These are phyloP conservation scores for Temnothorax ravouxi DNA, from an alignment of 2,888 invertebrate genomes.

Conservation along the genomic window DNA sequence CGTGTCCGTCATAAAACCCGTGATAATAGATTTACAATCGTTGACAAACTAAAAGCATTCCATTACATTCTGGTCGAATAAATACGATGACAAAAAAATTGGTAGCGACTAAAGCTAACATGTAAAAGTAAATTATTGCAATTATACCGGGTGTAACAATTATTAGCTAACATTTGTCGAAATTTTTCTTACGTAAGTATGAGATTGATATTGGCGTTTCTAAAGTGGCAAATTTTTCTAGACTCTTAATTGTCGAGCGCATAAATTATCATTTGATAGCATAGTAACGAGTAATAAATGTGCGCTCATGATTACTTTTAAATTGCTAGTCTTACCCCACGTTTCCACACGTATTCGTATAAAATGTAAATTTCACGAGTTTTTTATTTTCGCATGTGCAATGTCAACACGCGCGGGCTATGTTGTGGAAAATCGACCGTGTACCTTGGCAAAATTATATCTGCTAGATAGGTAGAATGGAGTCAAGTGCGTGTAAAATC, in stretches of 20 bases:
- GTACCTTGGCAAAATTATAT: slow-evolving; percentile 71
- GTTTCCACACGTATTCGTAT: neutral
- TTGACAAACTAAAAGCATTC: slow-evolving; percentile 79
- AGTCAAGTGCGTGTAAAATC: slow-evolving; percentile 89
- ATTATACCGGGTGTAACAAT: too few relatives aligned
- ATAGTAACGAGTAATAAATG: neutral
- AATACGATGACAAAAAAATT: slow-evolving; percentile 71
- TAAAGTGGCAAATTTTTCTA: neutral
- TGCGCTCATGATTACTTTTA: neutral
- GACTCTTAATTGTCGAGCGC: neutral
- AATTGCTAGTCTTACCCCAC: neutral
- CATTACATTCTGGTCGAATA: slow-evolving; percentile 77
- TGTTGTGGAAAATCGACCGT: slow-evolving; percentile 70
- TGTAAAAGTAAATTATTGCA: slow-evolving; percentile 64
- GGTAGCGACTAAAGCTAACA: slow-evolving; percentile 78
- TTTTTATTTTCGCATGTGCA: slow-evolving; percentile 31
- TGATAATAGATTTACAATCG: slow-evolving; percentile 82
- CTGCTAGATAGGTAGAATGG: slow-evolving; percentile 83
- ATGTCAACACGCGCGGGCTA: slow-evolving; percentile 50
- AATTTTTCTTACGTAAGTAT: neutral
- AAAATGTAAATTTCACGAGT: slow-evolving; percentile 17
- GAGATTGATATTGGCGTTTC: neutral
- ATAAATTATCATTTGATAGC: neutral
- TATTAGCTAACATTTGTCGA: neutral
- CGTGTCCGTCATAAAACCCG: slow-evolving; percentile 77